These are phyloP conservation scores for Brenthis hecate DNA, from an alignment of 2,888 invertebrate genomes.

Conservation along the genomic window DNA sequence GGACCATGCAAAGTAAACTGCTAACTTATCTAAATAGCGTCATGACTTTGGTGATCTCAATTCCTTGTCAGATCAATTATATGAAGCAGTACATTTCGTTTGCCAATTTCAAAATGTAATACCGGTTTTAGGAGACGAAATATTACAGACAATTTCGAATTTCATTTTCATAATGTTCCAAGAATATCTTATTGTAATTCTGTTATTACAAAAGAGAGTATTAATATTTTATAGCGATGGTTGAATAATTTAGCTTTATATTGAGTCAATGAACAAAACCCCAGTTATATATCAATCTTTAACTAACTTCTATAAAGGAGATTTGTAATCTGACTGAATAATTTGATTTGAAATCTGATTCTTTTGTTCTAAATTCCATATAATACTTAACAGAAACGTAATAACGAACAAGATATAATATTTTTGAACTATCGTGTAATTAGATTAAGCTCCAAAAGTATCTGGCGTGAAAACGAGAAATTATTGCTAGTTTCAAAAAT, in stretches of 20 bases:
- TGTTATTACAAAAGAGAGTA: constrained; percentile 20
- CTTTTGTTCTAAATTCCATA: too few species aligned
- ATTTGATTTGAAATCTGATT: too few species aligned
- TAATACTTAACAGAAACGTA: too few species aligned
- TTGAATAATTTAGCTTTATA: not conserved
- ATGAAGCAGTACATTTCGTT: constrained; percentile 12
- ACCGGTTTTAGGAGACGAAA: constrained; percentile 20
- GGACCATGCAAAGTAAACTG: constrained; percentile 1
- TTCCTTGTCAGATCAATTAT: constrained; percentile 19
- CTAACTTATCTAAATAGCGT: constrained; percentile 13
- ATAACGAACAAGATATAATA: too few species aligned
- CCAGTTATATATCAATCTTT: not conserved
- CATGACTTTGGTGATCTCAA: constrained; percentile 15
- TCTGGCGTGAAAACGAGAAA: too few species aligned
- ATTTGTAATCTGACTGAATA: too few species aligned
- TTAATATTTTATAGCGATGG: constrained; percentile 3
- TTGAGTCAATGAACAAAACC: not conserved
- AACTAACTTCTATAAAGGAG: too few species aligned
- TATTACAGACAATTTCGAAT: constrained; percentile 25
- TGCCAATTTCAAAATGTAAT: constrained; percentile 15
- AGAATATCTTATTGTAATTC: constrained; percentile 28
- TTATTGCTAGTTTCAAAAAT: too few species aligned
- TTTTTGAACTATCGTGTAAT: too few species aligned
- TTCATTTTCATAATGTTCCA: constrained; percentile 29
- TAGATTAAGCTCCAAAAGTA: too few species aligned